Base-by-base conservation (phyloP, 2,797 vertebrate genomes). In the Moxostoma hubbsi region DNA sequence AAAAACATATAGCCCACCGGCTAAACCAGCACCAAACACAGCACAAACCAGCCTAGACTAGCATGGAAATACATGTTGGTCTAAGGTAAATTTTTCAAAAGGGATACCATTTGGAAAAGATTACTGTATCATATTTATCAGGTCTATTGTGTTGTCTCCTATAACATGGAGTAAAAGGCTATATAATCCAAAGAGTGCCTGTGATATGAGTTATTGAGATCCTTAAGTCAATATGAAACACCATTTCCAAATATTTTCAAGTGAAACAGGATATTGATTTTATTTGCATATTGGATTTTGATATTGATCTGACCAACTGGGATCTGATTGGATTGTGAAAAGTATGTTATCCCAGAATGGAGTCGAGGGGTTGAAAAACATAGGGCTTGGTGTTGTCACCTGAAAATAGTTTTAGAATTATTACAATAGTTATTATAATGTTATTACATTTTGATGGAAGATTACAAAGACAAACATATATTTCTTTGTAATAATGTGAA, bases 161-260 rank as follows among this genome's bases (percentile, higher is more conserved):
- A 55, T 75, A 75, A 75, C 61, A 57, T 63, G 72, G 36, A 65
- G 73, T 18, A 57, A 45, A 66, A 18, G 7, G 36, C 66, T 75
- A 65, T 24, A 12, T 65, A 75, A 75, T 75, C 73, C 55, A 75
- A 65, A 66, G 43, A 66, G 36, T n/a, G 55, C 16, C n/a, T 46
- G 73, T 65, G 46, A 75, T 13, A 54, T 57, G 36, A 75, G 73
- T 18, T 62, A 43, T 53, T 7, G 47, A 51, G 58, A 18, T 55
- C 53, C 55, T 16, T 2, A 66, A 45, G n/a, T 75, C 51, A 13
- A 66, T 50, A 65, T 75, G 62, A 75, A 75, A 36, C 3, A 36
- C 36, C 36, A 66, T 13, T 65, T 66, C 36, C 50, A 55, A 66
- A 1, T 15, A 74, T 13, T 65, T 57, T 5, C 15, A 46, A 75